A percentile compares a stretch with the other conserved stretches of the same genome.
Evolutionary conservation across 2,113 vertebrate genomes (phyloP).

Genomic region (Coregonus clupeaformis): DNA sequence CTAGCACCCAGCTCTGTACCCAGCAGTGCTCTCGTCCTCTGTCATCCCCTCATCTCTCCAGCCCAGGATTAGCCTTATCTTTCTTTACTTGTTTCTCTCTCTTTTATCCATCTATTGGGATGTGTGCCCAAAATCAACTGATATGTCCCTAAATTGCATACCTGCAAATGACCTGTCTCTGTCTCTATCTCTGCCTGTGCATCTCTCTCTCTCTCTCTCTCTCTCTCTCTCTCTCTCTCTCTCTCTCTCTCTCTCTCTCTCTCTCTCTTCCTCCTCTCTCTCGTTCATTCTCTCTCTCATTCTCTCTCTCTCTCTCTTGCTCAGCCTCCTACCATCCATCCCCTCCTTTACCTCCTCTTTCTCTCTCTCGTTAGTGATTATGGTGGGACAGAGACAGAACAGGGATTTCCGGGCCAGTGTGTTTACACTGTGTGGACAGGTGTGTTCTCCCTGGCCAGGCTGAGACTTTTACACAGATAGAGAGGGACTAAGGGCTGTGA

Average conservation of each 20-base stretch:
- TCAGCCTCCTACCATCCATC: background rate
- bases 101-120: background rate
- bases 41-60: constrained; percentile 16
- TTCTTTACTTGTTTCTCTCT: background rate
- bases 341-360: background rate
- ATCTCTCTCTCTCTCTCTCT: background rate
- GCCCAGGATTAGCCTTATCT: background rate
- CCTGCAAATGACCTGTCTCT: background rate
- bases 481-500: background rate
- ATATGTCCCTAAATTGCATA: too few species aligned
- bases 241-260: background rate
- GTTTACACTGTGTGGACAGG: constrained; percentile 35
- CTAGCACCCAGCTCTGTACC: too few species aligned
- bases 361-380: background rate
- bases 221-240: background rate
- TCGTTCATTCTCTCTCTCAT: background rate
- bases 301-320: background rate
- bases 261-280: background rate
- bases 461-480: background rate
- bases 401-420: background rate
- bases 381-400: background rate
- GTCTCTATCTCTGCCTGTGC: background rate
- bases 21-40: background rate
- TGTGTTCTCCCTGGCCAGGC: constrained; percentile 11
- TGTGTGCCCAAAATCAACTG: too few species aligned